phyloP scores from a whole-genome alignment of 1,140 invertebrate genomes.

The Panagrolaimus sp. region DNA sequence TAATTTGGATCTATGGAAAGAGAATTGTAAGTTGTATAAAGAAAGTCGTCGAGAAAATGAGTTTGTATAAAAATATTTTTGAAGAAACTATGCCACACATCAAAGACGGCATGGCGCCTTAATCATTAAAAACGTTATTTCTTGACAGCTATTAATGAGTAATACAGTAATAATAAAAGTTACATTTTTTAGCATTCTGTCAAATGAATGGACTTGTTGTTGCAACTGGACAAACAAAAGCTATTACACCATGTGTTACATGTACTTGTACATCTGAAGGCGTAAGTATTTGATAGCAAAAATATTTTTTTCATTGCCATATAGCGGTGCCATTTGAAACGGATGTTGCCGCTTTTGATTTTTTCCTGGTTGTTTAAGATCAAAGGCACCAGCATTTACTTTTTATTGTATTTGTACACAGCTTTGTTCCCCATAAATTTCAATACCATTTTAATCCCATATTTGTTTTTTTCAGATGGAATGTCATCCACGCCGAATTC shows the following conservation, averaged over 20 bases:
- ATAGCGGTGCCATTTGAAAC: neutral
- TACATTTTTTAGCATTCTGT: slow-evolving; percentile 40
- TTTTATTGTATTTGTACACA: neutral
- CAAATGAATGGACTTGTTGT: slow-evolving; percentile 41
- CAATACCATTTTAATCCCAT: neutral
- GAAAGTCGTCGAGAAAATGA: no score
- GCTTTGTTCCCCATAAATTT: no score
- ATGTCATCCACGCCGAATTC: slow-evolving; percentile 39
- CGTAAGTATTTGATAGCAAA: slow-evolving; percentile 15
- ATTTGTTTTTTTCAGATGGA: slow-evolving; percentile 27
- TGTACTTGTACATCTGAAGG: slow-evolving; percentile 50
- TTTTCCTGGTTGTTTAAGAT: no score
- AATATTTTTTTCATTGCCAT: neutral
- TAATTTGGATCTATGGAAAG: slow-evolving; percentile 39
- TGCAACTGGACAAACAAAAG: slow-evolving; percentile 32
- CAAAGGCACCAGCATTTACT: no score
- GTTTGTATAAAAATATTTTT: no score
- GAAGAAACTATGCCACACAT: no score
- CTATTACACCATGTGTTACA: slow-evolving; percentile 44
- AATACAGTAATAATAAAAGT: neutral
- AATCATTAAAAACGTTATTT: no score
- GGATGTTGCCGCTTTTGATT: no score
- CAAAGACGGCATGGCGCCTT: no score
- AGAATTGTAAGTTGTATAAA: slow-evolving; percentile 30
- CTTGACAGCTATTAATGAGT: no score